Base-by-base conservation (phyloP, 1,140 invertebrate genomes). In the Nylanderia fulva region DNA sequence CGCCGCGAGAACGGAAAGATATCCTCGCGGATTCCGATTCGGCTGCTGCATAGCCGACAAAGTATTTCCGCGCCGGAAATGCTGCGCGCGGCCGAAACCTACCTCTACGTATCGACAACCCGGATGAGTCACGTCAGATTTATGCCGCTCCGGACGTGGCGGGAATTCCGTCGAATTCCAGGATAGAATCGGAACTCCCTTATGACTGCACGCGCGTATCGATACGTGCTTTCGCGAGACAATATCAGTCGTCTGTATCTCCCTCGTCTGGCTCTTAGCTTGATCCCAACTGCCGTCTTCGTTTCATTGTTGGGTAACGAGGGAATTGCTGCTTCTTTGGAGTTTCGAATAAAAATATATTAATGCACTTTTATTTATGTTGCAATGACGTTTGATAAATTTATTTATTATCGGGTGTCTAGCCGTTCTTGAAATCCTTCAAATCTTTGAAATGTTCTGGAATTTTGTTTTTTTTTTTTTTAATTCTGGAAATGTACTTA, bases 111-210 rank as follows among this genome's bases (percentile, higher is more conserved):
- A 76, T 84, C 82, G 82, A 80, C 61, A 36, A 36, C 36, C 24
- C 36, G 56, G 72, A 56, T 77, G 63, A 84, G 72, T 84, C 74
- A 58, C 36, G 82, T 77, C 72, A 56, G 82, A 84, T 84, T 84
- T 84, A 84, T 84, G 61, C 60, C 56, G 45, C 18, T 36, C 66
- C 66, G 61, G 7, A 80, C 84, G 84, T 85, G 77, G 33, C 61
- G 18, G 36, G 84, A 85, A 85, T 85, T 75, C 52, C 69, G 11
- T 18, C 33, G 18, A 76, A 85, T 52, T 60, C 42, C 24, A 42
- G 11, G 45, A 5, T 48, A 15, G 48, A 11, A 58, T 85, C 61
- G 36, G 8, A n/a, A 86, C 61, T 39, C 56, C 18, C 66, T 64
- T 45, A 42, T 24, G 45, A 45, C 21, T 27, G 2, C 24, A 27